phyloP scores from a whole-genome alignment of 2,113 vertebrate species.

The Cyanoderma ruficeps region DNA sequence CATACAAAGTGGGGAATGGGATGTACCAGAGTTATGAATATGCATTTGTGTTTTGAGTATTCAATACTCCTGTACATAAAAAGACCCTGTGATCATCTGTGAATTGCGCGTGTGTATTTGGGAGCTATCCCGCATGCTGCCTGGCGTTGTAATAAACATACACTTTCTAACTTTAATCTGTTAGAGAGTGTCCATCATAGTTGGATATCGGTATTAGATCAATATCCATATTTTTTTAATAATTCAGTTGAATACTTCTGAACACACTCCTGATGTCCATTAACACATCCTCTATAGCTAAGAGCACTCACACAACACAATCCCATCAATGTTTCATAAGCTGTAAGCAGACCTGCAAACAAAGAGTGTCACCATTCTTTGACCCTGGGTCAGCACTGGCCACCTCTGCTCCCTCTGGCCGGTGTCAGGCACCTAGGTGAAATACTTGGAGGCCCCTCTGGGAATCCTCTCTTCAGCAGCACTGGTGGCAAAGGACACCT shows the following conservation, averaged over 20 bases:
- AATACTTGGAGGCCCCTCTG: slow-evolving; percentile 58
- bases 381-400: accelerated
- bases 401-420: accelerated
- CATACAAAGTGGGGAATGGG: too few relatives aligned
- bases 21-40: too few relatives aligned
- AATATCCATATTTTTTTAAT: too few relatives aligned
- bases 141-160: too few relatives aligned
- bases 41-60: too few relatives aligned
- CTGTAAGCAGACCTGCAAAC: not conserved
- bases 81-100: too few relatives aligned
- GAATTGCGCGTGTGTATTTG: too few relatives aligned
- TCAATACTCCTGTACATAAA: too few relatives aligned
- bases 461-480: slow-evolving; percentile 45
- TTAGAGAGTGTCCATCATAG: too few relatives aligned
- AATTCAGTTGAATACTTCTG: not conserved
- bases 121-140: too few relatives aligned
- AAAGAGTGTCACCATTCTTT: not conserved
- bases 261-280: not conserved
- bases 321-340: not conserved
- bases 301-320: not conserved
- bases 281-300: not conserved
- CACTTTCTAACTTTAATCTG: too few relatives aligned
- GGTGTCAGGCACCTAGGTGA: slow-evolving; percentile 9
- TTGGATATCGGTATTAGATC: too few relatives aligned
- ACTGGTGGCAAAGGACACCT: slow-evolving; percentile 22